These are phyloP conservation scores for Mus minutoides DNA, from an alignment of 2,797 vertebrate genomes.

Conservation along the genomic window DNA sequence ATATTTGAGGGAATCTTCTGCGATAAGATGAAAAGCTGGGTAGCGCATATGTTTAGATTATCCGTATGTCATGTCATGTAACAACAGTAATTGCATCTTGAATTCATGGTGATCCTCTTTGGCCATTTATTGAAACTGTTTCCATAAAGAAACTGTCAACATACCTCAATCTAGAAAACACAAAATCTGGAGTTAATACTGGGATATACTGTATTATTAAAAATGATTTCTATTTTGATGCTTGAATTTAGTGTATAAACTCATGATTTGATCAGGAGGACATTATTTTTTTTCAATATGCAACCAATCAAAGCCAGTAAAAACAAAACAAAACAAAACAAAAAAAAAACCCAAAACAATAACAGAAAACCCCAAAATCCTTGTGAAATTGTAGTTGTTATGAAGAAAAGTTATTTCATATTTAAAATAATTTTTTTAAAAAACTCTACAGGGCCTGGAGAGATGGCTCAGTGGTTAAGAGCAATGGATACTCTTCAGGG, in stretches of 20 bases:
- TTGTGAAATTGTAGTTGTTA: constrained; percentile 30
- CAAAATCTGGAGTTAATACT: neutral
- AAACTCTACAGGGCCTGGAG: neutral
- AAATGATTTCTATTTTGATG: constrained; percentile 40
- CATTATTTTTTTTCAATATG: neutral
- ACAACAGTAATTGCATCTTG: constrained; percentile 22
- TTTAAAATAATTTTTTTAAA: constrained; percentile 23
- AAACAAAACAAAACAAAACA: neutral
- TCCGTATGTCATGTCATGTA: neutral
- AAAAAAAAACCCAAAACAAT: neutral
- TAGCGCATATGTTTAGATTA: neutral
- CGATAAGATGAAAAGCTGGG: constrained; percentile 46
- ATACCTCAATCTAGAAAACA: constrained; percentile 19
- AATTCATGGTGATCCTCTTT: neutral
- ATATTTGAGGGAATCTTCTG: constrained; percentile 34
- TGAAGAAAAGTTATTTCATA: constrained; percentile 1
- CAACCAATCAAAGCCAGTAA: neutral
- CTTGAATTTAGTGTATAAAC: constrained; percentile 29
- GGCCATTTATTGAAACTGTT: constrained; percentile 58
- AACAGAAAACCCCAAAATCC: neutral
- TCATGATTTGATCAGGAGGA: constrained; percentile 30
- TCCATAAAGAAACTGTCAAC: constrained; percentile 45
- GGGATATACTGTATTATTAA: neutral
- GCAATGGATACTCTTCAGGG: neutral
- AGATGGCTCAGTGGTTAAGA: neutral